Conservation (phyloP, 2,113 vertebrate species). For the Phasianus colchicus region DNA sequence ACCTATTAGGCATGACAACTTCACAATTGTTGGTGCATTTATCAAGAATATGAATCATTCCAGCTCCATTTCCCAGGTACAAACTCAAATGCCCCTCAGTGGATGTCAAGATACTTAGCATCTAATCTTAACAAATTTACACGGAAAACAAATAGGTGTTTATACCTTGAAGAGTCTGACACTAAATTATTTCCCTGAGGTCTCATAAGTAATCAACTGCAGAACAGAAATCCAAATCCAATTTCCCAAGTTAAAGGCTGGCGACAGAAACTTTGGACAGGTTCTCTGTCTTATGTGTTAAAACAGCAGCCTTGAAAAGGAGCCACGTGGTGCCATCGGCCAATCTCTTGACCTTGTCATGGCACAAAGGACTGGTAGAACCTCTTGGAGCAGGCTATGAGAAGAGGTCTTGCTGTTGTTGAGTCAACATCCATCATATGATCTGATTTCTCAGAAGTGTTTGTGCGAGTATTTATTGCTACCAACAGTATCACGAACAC, state of each 20-base stretch:
- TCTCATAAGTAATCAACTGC: slow-evolving; percentile 1
- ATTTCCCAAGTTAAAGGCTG: slow-evolving; percentile 1
- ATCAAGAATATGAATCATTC: background rate
- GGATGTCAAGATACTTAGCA: background rate
- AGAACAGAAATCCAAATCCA: background rate
- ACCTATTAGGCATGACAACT: background rate
- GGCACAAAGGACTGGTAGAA: fast-evolving
- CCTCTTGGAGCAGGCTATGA: background rate
- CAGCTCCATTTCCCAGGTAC: background rate
- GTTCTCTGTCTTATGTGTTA: background rate
- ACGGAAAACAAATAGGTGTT: background rate
- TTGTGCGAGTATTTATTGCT: background rate
- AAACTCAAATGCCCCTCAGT: background rate
- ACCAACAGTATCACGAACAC: fast-evolving
- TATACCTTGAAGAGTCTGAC: background rate
- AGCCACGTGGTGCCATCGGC: fast-evolving
- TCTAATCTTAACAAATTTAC: slow-evolving; percentile 21
- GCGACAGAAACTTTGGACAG: background rate
- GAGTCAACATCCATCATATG: background rate
- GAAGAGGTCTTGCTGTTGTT: background rate
- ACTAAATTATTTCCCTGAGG: slow-evolving; percentile 8
- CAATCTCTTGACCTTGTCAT: background rate
- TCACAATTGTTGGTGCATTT: slow-evolving; percentile 9
- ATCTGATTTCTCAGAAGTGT: background rate
- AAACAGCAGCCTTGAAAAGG: background rate